phyloP scores from a whole-genome alignment of 2,113 vertebrate species.

The Catharus bicknelli region DNA sequence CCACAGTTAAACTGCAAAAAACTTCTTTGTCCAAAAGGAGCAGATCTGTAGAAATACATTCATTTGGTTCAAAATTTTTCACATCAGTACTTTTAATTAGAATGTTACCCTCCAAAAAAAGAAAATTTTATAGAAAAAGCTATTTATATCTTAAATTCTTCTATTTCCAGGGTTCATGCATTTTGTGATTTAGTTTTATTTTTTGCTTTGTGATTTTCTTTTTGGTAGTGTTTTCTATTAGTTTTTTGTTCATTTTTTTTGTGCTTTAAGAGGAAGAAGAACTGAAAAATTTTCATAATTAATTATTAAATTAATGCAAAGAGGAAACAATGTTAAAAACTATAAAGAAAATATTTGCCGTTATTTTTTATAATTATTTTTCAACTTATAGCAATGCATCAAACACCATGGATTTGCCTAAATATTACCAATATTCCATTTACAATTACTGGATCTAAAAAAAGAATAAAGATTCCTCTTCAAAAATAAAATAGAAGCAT shows the following conservation, averaged over 20 bases:
- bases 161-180: accelerated
- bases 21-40: background rate
- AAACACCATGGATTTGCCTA: background rate
- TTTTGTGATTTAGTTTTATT: background rate
- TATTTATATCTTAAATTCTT: background rate
- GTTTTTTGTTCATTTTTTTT: background rate
- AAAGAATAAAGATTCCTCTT: background rate
- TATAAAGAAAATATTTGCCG: background rate
- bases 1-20: background rate
- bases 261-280: background rate
- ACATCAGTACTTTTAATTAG: background rate
- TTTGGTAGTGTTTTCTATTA: accelerated
- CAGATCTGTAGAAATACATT: background rate
- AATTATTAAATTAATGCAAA: background rate
- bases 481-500: background rate
- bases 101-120: background rate
- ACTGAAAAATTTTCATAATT: background rate
- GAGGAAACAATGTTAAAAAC: background rate
- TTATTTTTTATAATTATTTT: background rate
- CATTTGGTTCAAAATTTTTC: background rate
- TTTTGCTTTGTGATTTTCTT: background rate
- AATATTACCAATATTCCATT: background rate
- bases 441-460: background rate
- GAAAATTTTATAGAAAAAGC: too few species aligned
- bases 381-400: background rate